Evolutionary conservation across 2,888 invertebrate genomes (phyloP), one percentile per base, ranked within the genome.

Genomic region (Andrena hattorfiana): DNA sequence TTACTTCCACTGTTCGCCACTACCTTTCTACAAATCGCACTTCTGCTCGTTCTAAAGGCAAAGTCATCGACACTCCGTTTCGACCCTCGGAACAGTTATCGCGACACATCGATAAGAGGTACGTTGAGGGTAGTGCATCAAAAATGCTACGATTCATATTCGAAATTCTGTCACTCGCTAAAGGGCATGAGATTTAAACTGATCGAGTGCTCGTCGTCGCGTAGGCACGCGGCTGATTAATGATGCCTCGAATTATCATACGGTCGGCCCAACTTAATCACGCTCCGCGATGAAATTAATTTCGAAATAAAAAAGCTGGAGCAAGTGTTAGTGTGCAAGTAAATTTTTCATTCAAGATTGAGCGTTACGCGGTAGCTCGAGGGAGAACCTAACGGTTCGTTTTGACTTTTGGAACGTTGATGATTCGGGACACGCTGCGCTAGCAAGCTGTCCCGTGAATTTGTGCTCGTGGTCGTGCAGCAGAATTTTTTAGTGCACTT

Each of bases 1-100:
- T 90, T 90, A 85, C 85, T 77, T 85, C 73, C 77, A 81, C 81
- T 68, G 80, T 85, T 75, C 77, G 75, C 62, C 67, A 48, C 67
- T 35, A 42, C 54, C 79, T 82, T 83, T 75, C 78, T 63, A 56
- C 56, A 10, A 70, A 49, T 68, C n/a, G 72, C 35, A 60, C 20
- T 54, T 49, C 54, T 48, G 32, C 51, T 48, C 32, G 30, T 35
- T 10, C 8, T 49, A 26, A 32, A 77, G 66, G 35, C 32, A 35
- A 42, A 64, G 56, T 20, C 28, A 68, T 51, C 48, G 20, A 6
- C 48, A 48, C 23, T 20, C 42, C 13, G 54, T 63, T 1, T 16
- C 60, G 35, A 51, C 26, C 13, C 4, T 56, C 23, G 10, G 3
- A 1, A 26, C 20, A 20, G n/a, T 54, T 54, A 54, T 20, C 54